Conservation (phyloP, 2,797 vertebrate species). For the Esox masquinongy region DNA sequence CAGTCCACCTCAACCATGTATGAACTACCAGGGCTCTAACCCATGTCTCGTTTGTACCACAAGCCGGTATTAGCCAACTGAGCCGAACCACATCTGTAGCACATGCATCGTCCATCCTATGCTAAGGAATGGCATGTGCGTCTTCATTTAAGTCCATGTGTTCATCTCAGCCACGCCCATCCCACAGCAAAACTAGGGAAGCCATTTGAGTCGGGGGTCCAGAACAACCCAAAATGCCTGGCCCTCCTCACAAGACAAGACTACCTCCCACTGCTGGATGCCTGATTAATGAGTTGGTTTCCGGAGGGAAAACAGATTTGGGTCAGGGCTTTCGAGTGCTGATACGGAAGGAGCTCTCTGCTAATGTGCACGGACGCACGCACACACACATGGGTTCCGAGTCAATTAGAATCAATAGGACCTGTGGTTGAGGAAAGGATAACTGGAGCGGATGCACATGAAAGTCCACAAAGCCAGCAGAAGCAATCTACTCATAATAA, state of each 20-base stretch:
- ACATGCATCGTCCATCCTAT: background rate
- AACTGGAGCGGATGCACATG: background rate
- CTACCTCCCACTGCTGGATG: background rate
- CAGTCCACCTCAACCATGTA: no score
- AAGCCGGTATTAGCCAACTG: no score
- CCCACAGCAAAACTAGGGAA: background rate
- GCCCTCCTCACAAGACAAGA: no score
- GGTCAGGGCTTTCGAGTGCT: background rate
- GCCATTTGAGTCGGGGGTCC: no score
- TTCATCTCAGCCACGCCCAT: background rate
- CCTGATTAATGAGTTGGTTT: background rate
- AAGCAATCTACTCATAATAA: background rate
- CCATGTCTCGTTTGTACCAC: no score
- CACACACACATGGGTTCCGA: background rate
- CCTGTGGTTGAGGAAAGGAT: background rate
- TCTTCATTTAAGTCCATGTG: conserved; percentile 18
- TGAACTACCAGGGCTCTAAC: no score
- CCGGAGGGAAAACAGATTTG: background rate
- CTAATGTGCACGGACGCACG: background rate
- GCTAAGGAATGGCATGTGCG: no score
- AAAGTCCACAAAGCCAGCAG: background rate
- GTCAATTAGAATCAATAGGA: background rate
- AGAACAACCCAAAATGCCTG: no score
- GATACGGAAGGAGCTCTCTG: background rate
- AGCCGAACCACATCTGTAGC: no score